Evolutionary conservation across 2,888 invertebrate genomes (phyloP).

Genomic region (Plusia festucae): DNA sequence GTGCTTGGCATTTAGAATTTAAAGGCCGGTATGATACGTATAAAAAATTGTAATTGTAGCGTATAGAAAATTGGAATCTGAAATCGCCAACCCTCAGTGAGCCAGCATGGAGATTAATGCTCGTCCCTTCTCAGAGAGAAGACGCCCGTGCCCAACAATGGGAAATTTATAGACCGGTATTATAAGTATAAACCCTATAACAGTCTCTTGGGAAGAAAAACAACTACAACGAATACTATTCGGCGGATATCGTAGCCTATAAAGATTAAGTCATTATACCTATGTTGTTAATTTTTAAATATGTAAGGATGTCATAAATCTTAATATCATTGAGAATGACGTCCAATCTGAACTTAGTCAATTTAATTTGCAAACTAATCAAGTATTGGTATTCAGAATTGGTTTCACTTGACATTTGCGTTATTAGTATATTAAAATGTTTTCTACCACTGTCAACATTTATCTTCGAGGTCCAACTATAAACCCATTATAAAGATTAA

Average conservation of each 20-base stretch:
- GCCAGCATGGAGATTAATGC: too few relatives aligned
- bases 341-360: constrained; percentile 6
- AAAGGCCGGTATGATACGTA: too few relatives aligned
- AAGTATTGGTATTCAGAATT: constrained; percentile 32
- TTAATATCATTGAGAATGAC: constrained; percentile 5
- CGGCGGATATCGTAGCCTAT: too few relatives aligned
- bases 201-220: too few relatives aligned
- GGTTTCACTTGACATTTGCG: constrained; percentile 43
- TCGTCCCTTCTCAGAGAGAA: too few relatives aligned
- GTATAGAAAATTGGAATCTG: too few relatives aligned
- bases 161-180: too few relatives aligned
- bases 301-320: constrained; percentile 2
- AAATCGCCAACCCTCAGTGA: too few relatives aligned
- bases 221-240: not conserved
- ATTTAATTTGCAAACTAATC: constrained; percentile 30
- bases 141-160: too few relatives aligned
- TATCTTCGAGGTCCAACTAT: constrained; percentile 11
- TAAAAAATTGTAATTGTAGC: too few relatives aligned
- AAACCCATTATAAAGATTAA: not conserved
- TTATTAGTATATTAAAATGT: constrained; percentile 26
- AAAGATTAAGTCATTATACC: not conserved
- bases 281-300: constrained; percentile 12
- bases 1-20: too few relatives aligned
- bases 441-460: constrained; percentile 28
- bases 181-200: too few relatives aligned